Evolutionary conservation across 2,888 invertebrate species (phyloP), one percentile per base, ranked within the genome.

Genomic region (Sarcophaga variegata): DNA sequence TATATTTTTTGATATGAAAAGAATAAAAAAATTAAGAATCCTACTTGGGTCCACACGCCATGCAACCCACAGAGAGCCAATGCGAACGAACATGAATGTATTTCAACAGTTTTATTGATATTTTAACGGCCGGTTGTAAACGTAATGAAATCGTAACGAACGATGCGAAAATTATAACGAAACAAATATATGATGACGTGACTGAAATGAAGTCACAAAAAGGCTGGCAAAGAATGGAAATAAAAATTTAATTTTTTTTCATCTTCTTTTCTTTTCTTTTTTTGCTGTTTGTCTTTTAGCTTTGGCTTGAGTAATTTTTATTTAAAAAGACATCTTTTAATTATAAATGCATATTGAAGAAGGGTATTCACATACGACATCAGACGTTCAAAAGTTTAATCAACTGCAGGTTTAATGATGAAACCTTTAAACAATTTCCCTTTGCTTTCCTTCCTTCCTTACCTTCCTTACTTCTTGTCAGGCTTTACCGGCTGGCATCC

Each of bases 151-250:
- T 37, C 37, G 37, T 37, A 37, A 37, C 20, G 60, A 25, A 4
- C 17, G 67, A 54, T 71, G 2, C 14, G 62, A 66, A 77, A 64
- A 22, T 75, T 45, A 64, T 76, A 67, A 83, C 76, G 37, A 37
- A 37, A 81, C 69, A 72, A 71, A 77, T 63, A 83, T 79, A 80
- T 79, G 78, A 84, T 87, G 86, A 81, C 84, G 78, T 84, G 86
- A 87, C 86, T 84, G 71, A 84, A 84, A 84, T 78, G 22, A 54
- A 81, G 71, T 70, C 49, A 59, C 60, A 60, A 49, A 8, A 12
- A 54, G 5, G 17, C 14, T 74, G 12, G 22, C 2, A 63, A 70
- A 45, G 10, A 4, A 59, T 27, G 67, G 47, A 49, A 76, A 67
- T 17, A 67, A 37, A 72, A 60, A 60, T 66, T 67, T 71, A 37